phyloP scores from a whole-genome alignment of 2,797 vertebrate species.

The Enteromius trimaculatus region DNA sequence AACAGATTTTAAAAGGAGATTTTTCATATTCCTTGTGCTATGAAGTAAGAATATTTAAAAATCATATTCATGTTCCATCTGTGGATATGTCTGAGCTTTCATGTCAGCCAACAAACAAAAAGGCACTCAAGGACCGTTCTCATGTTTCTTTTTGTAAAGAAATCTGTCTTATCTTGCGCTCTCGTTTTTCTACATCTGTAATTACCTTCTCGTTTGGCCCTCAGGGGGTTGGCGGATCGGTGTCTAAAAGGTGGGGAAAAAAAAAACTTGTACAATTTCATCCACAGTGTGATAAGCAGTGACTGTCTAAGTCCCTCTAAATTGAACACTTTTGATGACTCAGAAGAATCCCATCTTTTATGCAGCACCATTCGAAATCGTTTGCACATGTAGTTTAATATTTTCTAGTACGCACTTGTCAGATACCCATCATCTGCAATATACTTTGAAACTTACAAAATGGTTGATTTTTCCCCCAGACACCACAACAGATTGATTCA shows the following conservation, averaged over 20 bases:
- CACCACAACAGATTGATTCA: constrained; percentile 20
- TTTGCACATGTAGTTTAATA: not conserved
- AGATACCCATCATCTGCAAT: not conserved
- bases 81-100: constrained; percentile 5
- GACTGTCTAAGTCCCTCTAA: not conserved
- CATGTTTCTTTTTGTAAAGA: constrained; percentile 66
- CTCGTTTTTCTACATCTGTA: constrained; percentile 73
- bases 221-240: constrained; percentile 65
- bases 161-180: constrained; percentile 61
- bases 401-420: not conserved
- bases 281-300: constrained; percentile 1
- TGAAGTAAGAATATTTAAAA: constrained; percentile 1
- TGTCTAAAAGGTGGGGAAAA: constrained; percentile 62
- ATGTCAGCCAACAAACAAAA: constrained; percentile 13
- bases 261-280: constrained; percentile 60
- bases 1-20: not conserved
- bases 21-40: not conserved
- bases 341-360: not conserved
- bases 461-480: not conserved
- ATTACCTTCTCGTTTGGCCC: constrained; percentile 71
- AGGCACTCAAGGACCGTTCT: constrained; percentile 64
- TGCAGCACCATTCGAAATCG: not conserved
- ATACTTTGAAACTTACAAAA: constrained; percentile 7
- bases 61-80: not conserved
- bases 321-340: constrained; percentile 8